Evolutionary conservation across 2,113 vertebrate species (phyloP).

Genomic region (Cacatua alba): DNA sequence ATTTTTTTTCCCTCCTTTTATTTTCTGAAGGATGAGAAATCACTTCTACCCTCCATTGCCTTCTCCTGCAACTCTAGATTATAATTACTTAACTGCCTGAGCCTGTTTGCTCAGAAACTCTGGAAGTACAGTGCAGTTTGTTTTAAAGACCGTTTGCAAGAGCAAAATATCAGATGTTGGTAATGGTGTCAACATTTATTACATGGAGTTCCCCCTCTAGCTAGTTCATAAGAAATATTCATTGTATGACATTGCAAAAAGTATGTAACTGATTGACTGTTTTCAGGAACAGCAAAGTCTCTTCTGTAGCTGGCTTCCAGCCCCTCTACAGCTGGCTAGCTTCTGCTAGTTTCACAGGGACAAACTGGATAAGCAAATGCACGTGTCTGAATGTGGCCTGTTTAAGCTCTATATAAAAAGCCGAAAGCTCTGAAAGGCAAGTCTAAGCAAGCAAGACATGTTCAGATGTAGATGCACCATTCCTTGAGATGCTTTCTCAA

Average conservation of each 20-base stretch:
- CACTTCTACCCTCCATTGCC: not conserved
- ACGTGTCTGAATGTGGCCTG: not conserved
- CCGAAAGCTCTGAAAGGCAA: not conserved
- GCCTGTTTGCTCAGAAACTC: not conserved
- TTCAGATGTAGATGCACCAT: not conserved
- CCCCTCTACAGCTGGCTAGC: not conserved
- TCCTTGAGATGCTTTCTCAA: not conserved
- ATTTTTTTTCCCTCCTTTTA: not conserved
- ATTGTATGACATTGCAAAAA: not conserved
- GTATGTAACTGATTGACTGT: not conserved
- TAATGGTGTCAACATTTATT: not conserved
- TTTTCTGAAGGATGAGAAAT: not conserved
- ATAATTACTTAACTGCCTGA: not conserved
- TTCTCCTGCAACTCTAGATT: not conserved
- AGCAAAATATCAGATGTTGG: not conserved
- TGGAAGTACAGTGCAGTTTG: not conserved
- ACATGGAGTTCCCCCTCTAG: not conserved
- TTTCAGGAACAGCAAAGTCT: conserved; percentile 1
- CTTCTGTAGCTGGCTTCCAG: not conserved
- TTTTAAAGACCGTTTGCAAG: not conserved
- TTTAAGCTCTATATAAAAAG: not conserved
- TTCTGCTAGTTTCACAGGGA: not conserved
- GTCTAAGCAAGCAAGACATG: not conserved
- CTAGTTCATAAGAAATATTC: not conserved
- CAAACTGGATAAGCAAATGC: not conserved